Evolutionary conservation across 2,113 vertebrate species (phyloP).

Genomic region (Bufo gargarizans): DNA sequence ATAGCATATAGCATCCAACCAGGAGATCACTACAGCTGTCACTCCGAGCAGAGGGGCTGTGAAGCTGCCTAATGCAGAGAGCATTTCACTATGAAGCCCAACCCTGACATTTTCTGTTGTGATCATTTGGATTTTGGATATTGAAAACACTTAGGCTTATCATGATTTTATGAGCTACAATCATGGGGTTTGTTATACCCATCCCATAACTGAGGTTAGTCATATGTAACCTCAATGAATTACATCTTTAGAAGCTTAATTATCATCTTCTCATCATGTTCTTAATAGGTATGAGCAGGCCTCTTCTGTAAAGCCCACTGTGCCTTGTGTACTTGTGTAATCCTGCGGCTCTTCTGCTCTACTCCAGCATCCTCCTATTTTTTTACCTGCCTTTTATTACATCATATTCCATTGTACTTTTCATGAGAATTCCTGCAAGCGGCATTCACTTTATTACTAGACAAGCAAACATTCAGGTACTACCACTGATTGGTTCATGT

Average conservation of each 20-base stretch:
- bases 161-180: background rate
- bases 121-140: too few species aligned
- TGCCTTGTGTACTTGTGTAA: background rate
- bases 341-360: slow-evolving; percentile 1
- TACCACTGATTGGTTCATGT: background rate
- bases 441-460: background rate
- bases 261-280: background rate
- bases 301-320: background rate
- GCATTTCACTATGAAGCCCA: too few species aligned
- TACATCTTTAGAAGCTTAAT: slow-evolving; percentile 23
- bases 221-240: slow-evolving; percentile 30
- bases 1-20: too few species aligned
- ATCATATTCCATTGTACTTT: background rate
- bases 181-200: background rate
- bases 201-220: background rate
- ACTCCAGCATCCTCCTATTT: background rate
- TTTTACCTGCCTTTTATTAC: background rate
- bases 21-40: too few species aligned
- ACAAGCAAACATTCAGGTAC: background rate
- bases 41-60: too few species aligned
- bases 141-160: background rate
- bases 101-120: too few species aligned
- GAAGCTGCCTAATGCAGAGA: too few species aligned
- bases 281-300: background rate
- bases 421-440: background rate